Percentiles rank a stretch among this genome's conserved stretches.
Conservation (phyloP, 2,888 invertebrate species). For the Drosophila koepferae region DNA sequence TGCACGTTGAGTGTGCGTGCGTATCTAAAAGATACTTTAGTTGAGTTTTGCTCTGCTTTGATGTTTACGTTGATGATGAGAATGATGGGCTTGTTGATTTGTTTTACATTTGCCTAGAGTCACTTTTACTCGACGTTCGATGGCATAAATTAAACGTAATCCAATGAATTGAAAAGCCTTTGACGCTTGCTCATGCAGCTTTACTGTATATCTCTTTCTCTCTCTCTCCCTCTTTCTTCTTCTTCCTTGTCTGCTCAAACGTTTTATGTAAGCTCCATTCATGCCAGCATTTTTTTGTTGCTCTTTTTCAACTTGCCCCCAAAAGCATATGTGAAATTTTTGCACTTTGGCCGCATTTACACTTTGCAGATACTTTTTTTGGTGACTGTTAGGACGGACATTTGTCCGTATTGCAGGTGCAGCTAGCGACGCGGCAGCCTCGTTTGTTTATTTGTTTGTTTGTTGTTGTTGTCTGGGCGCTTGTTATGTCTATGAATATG, state of each 20-base stretch:
- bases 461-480: conserved; percentile 48
- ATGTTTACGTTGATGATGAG: conserved; percentile 9
- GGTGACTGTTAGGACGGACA: conserved; percentile 58
- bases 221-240: conserved; percentile 2
- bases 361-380: conserved; percentile 56
- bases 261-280: conserved; percentile 20
- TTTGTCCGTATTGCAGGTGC: conserved; percentile 82
- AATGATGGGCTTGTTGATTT: conserved; percentile 35
- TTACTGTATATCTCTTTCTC: not conserved
- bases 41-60: conserved; percentile 17
- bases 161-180: conserved; percentile 42
- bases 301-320: conserved; percentile 10
- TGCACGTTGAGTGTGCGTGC: conserved; percentile 23
- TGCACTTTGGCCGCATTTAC: conserved; percentile 65
- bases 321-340: conserved; percentile 72
- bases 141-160: conserved; percentile 51
- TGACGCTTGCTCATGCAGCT: conserved; percentile 17
- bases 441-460: conserved; percentile 55
- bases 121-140: not conserved
- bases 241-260: conserved; percentile 13
- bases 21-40: conserved; percentile 47
- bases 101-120: conserved; percentile 12
- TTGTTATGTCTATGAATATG: conserved; percentile 79
- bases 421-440: conserved; percentile 58
- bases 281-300: conserved; percentile 11